Evolutionary conservation across 2,797 vertebrate species (phyloP).

Genomic region (Distichodus sexfasciatus): DNA sequence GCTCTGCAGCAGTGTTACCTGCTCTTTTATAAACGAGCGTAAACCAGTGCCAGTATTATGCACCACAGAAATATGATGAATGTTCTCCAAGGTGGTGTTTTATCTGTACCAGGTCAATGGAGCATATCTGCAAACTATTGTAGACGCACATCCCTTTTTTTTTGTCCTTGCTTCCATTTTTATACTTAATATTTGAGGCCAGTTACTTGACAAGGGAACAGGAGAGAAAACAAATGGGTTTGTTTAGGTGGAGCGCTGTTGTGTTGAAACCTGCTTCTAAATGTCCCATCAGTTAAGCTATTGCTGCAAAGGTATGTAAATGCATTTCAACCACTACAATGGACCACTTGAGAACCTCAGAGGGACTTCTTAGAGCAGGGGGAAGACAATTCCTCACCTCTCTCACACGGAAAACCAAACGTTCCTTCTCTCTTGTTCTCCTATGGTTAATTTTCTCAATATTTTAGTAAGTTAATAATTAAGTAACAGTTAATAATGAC

Average conservation of each 20-base stretch:
- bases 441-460: slow-evolving; percentile 47
- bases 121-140: slow-evolving; percentile 44
- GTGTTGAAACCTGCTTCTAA: slow-evolving; percentile 49
- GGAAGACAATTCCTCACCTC: not conserved
- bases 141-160: not conserved
- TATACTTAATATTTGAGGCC: slow-evolving; percentile 51
- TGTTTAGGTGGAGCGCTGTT: slow-evolving; percentile 57
- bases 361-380: not conserved
- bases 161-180: slow-evolving; percentile 14
- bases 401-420: not conserved
- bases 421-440: slow-evolving; percentile 25
- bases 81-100: no score
- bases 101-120: not conserved
- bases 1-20: no score
- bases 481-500: slow-evolving; percentile 10
- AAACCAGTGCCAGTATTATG: no score
- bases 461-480: slow-evolving; percentile 56
- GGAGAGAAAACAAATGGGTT: slow-evolving; percentile 56
- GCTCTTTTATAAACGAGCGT: no score
- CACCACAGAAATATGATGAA: no score
- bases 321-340: slow-evolving; percentile 22
- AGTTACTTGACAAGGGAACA: slow-evolving; percentile 66
- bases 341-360: slow-evolving; percentile 6
- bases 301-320: slow-evolving; percentile 21
- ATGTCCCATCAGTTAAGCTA: slow-evolving; percentile 29